Evolutionary conservation across 2,113 vertebrate species (phyloP).

Genomic region (Gorilla gorilla): DNA sequence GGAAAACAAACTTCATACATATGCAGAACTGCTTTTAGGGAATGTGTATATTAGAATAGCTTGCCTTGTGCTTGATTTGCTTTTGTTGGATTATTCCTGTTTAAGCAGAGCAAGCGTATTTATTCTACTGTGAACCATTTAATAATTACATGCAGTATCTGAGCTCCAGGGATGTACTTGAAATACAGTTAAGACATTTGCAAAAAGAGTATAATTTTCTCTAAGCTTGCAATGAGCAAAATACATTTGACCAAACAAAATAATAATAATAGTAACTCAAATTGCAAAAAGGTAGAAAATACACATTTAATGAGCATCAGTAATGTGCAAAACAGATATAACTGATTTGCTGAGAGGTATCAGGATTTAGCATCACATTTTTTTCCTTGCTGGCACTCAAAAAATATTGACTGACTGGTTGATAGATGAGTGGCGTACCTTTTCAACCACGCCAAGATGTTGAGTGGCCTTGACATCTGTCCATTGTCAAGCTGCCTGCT

Average conservation of each 20-base stretch:
- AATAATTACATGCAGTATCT: constrained; percentile 45
- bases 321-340: background rate
- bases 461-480: constrained; percentile 41
- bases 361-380: background rate
- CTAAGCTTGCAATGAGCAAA: constrained; percentile 42
- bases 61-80: background rate
- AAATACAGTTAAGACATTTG: constrained; percentile 54
- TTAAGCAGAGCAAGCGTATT: constrained; percentile 24
- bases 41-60: background rate
- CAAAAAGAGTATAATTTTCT: constrained; percentile 41
- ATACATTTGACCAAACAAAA: constrained; percentile 22
- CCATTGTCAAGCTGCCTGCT: background rate
- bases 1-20: constrained; percentile 22
- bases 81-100: constrained; percentile 10
- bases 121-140: constrained; percentile 36
- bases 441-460: background rate
- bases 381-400: constrained; percentile 25
- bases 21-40: background rate
- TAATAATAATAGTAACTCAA: constrained; percentile 20
- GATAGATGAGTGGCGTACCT: constrained; percentile 3
- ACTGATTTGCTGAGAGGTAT: background rate
- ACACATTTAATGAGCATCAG: background rate
- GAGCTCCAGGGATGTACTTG: constrained; percentile 31
- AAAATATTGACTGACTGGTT: constrained; percentile 37
- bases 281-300: constrained; percentile 37